Evolutionary conservation across 2,113 vertebrate species (phyloP), one percentile per base, ranked within the genome.

Genomic region (Brienomyrus longianalis): DNA sequence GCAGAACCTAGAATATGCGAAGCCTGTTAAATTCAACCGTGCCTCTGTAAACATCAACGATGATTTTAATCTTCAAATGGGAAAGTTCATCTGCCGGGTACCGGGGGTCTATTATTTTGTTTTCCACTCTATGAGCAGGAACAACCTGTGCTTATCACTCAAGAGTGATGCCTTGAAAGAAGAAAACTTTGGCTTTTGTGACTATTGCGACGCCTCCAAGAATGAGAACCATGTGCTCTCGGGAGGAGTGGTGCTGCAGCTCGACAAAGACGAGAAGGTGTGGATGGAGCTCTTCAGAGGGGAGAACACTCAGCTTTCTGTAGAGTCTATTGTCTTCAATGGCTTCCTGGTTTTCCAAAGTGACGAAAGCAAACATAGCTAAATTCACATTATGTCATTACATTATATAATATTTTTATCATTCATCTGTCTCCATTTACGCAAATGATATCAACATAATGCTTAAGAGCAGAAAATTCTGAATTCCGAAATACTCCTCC

Each of bases 41-140:
- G 15, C 91, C 91, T 91, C 96, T 90, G 96, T 93, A 90, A 96
- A 96, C 89, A 45, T 96, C 89, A 94, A 96, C 7, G 10, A 0
- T 0, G 59, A 92, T 5, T 97, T 97, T 90, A 88, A 52, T 5
- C 31, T 89, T 1, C 0, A 6, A 50, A 93, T 88, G 0, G 97
- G 97, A 2, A 13, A 10, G 0, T 98, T 98, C 90, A 89, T 87
- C 10, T 97, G 97, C 83, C 0, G 9, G 0, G 2, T 93, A 21
- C 84, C 96, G 0, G 97, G 97, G 0, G 88, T 95, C 66, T 98
- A 98, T 88, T 98, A 97, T 90, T 98, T 98, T 17, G 90, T 93
- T 50, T 98, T 95, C 93, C 96, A 97, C 48, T 94, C 96, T 89
- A 88, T 95, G 21, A 96, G 97, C 91, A 91, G 1, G 0, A 94